A percentile compares a stretch with the other conserved stretches of the same genome.
phyloP scores from a whole-genome alignment of 2,888 invertebrate genomes.

The Bibio marci region DNA sequence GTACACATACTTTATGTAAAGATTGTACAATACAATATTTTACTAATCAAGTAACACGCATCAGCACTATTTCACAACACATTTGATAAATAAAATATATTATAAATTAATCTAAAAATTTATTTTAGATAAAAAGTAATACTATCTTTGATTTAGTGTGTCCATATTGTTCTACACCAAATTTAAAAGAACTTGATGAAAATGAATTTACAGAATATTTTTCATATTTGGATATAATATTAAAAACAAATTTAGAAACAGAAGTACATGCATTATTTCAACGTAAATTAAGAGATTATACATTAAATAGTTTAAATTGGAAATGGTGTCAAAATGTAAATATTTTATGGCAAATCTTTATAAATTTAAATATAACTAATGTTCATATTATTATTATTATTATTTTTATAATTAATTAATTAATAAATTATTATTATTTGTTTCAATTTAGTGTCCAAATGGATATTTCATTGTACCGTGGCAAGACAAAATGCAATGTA shows the following conservation, averaged over 20 bases:
- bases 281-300: constrained; percentile 76
- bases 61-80: too few species aligned
- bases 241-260: constrained; percentile 65
- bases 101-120: too few species aligned
- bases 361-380: too few species aligned
- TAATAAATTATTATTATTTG: too few species aligned
- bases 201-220: constrained; percentile 72
- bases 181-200: constrained; percentile 48
- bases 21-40: constrained; percentile 84
- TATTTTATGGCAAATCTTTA: too few species aligned
- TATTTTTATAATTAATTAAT: too few species aligned
- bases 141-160: constrained; percentile 82
- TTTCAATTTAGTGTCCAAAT: constrained; percentile 47
- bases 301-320: constrained; percentile 83
- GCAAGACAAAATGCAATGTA: constrained; percentile 73
- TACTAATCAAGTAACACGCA: constrained; percentile 69
- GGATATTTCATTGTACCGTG: constrained; percentile 84
- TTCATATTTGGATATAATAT: constrained; percentile 72
- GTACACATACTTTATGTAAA: constrained; percentile 74
- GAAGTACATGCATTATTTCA: constrained; percentile 83
- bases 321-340: constrained; percentile 84
- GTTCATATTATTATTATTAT: too few species aligned
- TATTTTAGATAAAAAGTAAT: constrained; percentile 48
- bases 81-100: too few species aligned
- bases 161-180: constrained; percentile 80